Evolutionary conservation across 2,888 invertebrate genomes (phyloP), one percentile per base, ranked within the genome.

Genomic region (Ennomos fuscantarius): DNA sequence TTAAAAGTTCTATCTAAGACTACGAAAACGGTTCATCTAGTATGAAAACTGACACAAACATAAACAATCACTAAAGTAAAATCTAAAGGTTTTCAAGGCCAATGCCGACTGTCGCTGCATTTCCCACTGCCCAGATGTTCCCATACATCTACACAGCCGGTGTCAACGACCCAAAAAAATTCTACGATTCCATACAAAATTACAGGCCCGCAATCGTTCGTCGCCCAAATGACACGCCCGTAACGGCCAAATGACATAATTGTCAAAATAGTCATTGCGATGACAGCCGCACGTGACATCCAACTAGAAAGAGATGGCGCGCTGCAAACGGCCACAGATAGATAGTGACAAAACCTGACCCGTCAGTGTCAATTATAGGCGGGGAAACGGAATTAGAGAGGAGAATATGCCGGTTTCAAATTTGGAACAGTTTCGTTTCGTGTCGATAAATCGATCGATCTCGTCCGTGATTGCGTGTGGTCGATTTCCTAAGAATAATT

Each of bases 221-320:
- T 87, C 89, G 87, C 84, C 86, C 86, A 89, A 91, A 91, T 88
- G 89, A 91, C 89, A 89, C 85, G 84, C 86, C 89, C 86, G 85
- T 85, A 84, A 87, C 89, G 87, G 78, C 81, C 89, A 89, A 91
- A 92, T 91, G 92, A 92, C 92, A 92, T 92, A 92, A 92, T 92
- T 91, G 92, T 91, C 92, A 86, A 91, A 92, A 91, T 91, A 89
- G 88, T 88, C 86, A 87, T 82, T 81, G 77, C 86, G 81, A 83
- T 89, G 89, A 89, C 86, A 84, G 73, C 71, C 85, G 89, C 89
- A 92, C 92, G 92, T 92, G 92, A 91, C 89, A 89, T 74, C 74
- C 73, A 72, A 69, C 54, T 51, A 60, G 80, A 84, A 43, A 68
- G 81, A 79, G 87, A 89, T 43, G 42, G 62, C 62, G 10, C 63